Evolutionary conservation across 2,113 vertebrate species (phyloP), one percentile per base, ranked within the genome.

Genomic region (Microcebus jonahi): DNA sequence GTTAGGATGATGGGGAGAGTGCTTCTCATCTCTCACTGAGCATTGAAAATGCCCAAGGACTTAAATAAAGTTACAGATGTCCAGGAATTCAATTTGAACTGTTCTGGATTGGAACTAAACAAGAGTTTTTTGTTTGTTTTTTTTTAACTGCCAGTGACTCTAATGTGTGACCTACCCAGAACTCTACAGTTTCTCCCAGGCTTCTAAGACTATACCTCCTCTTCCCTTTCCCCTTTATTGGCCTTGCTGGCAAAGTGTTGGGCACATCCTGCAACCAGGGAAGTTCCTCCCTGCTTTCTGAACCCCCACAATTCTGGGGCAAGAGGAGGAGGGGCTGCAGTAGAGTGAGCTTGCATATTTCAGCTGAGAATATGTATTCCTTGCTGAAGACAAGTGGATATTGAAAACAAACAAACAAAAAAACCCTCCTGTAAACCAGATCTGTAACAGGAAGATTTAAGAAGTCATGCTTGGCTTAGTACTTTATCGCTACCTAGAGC

Each of bases 11-110:
- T 9, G 20, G 6, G 27, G 9, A 83, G 31, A 59, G 31, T 6
- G 23, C 34, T 42, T 82, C 42, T 76, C 23, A 36, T 18, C 27
- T 57, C 36, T 79, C 25, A 42, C 10, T 34, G 45, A 50, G 10
- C 20, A 34, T 61, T 11, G 21, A 25, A 61, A 50, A 84, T 12
- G 29, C 67, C 45, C 67, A 88, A 31, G 63, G 53, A 70, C 59
- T 92, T 63, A 5, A 36, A 80, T 82, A 80, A 77, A 53, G 7
- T 42, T 61, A 83, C 12, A 68, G 53, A 82, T 61, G 48, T 63
- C 20, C 27, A 42, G 55, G 20, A 87, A 96, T 92, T 91, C 55
- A 76, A 31, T 73, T 89, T 55, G 81, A 79, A 88, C 71, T 63
- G 68, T 81, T 90, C 36, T 83, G 50, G 23, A 59, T 70, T 87